Conservation (phyloP, 2,797 vertebrate species). For the Eulemur mongoz region DNA sequence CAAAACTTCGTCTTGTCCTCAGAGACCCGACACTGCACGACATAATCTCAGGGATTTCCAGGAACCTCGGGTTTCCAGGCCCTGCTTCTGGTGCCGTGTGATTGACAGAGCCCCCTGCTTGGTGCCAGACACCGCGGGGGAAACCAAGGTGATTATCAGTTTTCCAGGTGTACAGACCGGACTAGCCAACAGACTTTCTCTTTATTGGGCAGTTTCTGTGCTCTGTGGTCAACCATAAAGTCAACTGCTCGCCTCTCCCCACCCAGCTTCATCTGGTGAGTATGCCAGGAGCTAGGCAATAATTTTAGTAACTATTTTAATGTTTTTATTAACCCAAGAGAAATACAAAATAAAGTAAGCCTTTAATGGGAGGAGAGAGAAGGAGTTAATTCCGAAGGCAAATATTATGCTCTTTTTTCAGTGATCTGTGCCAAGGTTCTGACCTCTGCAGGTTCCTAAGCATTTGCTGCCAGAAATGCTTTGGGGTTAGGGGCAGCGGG, state of each 20-base stretch:
- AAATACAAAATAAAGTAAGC: slow-evolving; percentile 21
- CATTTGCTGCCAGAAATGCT: neutral
- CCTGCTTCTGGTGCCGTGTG: neutral
- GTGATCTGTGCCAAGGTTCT: neutral
- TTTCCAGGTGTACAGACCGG: neutral
- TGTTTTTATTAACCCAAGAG: neutral
- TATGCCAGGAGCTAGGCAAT: neutral
- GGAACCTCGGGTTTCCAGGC: neutral
- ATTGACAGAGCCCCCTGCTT: neutral
- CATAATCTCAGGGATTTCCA: neutral
- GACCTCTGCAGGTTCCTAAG: neutral
- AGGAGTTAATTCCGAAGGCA: neutral
- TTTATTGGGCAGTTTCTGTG: neutral
- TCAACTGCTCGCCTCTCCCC: neutral
- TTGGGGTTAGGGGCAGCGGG: fast-evolving
- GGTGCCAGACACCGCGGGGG: fast-evolving
- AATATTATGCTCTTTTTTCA: neutral
- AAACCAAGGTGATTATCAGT: neutral
- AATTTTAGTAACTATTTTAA: neutral
- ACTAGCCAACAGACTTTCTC: neutral
- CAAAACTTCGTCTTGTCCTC: neutral
- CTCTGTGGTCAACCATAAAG: neutral
- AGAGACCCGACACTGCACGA: neutral
- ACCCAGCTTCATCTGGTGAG: neutral
- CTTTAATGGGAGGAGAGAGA: neutral